Conservation (phyloP, 30 jellyfish, hydroid and myxozoan genomes). For the Aurelia coerulea region DNA sequence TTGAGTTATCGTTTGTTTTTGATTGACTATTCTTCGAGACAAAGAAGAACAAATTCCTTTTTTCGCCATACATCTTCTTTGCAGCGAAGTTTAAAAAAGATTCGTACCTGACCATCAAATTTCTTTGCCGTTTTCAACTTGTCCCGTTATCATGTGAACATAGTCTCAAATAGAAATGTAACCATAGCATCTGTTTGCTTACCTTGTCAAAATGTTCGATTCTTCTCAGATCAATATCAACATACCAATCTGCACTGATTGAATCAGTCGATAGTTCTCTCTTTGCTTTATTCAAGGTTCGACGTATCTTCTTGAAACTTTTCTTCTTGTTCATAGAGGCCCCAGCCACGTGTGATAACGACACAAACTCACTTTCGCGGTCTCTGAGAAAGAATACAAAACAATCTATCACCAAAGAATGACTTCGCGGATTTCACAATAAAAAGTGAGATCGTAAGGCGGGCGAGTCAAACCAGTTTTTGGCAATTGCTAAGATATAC, state of each 20-base stretch:
- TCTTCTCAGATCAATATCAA: conserved; percentile 75
- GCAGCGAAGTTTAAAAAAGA: too few species aligned
- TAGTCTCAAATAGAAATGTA: too few species aligned
- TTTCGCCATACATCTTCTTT: too few species aligned
- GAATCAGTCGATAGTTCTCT: conserved; percentile 42
- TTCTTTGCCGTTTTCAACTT: too few species aligned
- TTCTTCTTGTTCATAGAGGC: conserved; percentile 34
- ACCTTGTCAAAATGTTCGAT: conserved; percentile 87
- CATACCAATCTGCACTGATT: conserved; percentile 52
- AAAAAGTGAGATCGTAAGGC: background rate
- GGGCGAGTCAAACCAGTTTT: background rate
- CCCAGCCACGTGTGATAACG: conserved; percentile 3
- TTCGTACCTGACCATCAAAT: too few species aligned
- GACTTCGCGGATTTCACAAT: background rate
- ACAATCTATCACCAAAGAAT: too few species aligned
- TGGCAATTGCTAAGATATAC: too few species aligned
- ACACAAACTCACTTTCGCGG: conserved; percentile 5
- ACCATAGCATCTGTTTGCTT: background rate
- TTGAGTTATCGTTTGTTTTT: too few species aligned
- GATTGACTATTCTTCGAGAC: too few species aligned
- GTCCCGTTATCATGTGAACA: too few species aligned
- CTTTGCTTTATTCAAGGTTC: conserved; percentile 53
- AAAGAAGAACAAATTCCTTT: too few species aligned
- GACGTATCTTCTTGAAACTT: conserved; percentile 61
- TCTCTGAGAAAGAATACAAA: conserved; percentile 11